These are phyloP conservation scores for Athripsodes cinereus DNA, from an alignment of 2,888 invertebrate species.

Conservation along the genomic window DNA sequence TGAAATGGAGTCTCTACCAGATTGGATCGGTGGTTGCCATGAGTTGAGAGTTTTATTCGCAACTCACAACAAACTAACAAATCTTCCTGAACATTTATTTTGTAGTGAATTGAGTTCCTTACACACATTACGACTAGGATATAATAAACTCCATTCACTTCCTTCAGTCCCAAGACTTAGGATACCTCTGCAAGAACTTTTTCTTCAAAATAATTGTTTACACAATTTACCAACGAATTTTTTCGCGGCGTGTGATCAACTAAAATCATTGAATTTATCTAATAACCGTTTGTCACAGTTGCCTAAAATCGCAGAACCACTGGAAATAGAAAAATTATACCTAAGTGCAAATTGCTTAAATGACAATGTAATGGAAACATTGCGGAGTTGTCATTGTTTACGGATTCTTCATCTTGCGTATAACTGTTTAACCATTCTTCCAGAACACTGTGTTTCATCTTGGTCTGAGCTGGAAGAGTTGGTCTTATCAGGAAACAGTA, in stretches of 20 bases:
- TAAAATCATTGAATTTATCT: conserved; percentile 69
- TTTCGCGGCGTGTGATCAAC: conserved; percentile 58
- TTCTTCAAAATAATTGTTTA: conserved; percentile 73
- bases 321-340: conserved; percentile 65
- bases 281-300: conserved; percentile 70
- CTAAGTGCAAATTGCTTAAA: conserved; percentile 72
- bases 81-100: conserved; percentile 67
- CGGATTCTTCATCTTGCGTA: conserved; percentile 72
- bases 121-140: conserved; percentile 68
- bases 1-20: conserved; percentile 64
- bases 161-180: conserved; percentile 62
- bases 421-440: conserved; percentile 66
- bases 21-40: conserved; percentile 70
- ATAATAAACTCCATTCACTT: conserved; percentile 67
- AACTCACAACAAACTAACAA: conserved; percentile 64
- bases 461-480: conserved; percentile 79
- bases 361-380: conserved; percentile 60
- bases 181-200: conserved; percentile 62
- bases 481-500: conserved; percentile 74
- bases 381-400: conserved; percentile 59
- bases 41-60: conserved; percentile 67
- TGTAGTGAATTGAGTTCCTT: conserved; percentile 68
- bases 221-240: conserved; percentile 70
- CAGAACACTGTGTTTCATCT: conserved; percentile 66
- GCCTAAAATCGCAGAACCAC: conserved; percentile 55